Conservation (phyloP, 2,888 invertebrate species). For the Catotricha subobsoleta region DNA sequence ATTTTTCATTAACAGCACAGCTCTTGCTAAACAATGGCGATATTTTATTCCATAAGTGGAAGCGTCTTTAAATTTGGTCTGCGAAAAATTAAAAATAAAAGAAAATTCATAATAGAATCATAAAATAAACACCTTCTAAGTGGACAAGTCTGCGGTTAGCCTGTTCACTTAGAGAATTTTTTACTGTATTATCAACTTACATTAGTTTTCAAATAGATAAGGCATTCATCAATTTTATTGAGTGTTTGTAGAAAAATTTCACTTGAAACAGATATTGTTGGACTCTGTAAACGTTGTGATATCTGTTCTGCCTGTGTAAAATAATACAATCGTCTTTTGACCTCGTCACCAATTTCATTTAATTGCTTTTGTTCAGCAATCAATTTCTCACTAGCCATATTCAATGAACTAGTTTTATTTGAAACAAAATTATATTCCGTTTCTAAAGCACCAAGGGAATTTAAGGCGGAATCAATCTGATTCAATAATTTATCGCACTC, state of each 20-base stretch:
- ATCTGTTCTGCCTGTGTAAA: conserved; percentile 72
- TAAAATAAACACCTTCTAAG: background rate
- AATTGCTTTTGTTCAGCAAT: conserved; percentile 74
- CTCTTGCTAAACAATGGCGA: conserved; percentile 64
- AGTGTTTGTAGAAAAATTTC: conserved; percentile 68
- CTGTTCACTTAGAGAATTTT: too few species aligned
- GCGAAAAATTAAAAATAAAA: conserved; percentile 15
- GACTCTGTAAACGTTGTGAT: conserved; percentile 59
- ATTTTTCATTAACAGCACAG: conserved; percentile 59
- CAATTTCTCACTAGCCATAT: conserved; percentile 80
- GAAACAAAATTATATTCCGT: conserved; percentile 74
- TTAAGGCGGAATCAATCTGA: conserved; percentile 51
- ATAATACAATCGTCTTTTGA: conserved; percentile 62
- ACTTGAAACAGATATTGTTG: conserved; percentile 64
- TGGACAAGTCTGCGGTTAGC: background rate
- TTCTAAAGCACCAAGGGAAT: conserved; percentile 50
- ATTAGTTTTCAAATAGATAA: conserved; percentile 66
- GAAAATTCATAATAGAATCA: background rate
- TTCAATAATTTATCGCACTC: conserved; percentile 50
- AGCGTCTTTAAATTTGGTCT: conserved; percentile 75
- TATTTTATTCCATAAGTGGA: conserved; percentile 65
- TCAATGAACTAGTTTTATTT: conserved; percentile 79
- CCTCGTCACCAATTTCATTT: conserved; percentile 58
- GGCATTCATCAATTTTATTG: conserved; percentile 68
- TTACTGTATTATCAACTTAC: too few species aligned